Conservation (phyloP, 1,140 invertebrate genomes). For the Aphelinus atriplicis region DNA sequence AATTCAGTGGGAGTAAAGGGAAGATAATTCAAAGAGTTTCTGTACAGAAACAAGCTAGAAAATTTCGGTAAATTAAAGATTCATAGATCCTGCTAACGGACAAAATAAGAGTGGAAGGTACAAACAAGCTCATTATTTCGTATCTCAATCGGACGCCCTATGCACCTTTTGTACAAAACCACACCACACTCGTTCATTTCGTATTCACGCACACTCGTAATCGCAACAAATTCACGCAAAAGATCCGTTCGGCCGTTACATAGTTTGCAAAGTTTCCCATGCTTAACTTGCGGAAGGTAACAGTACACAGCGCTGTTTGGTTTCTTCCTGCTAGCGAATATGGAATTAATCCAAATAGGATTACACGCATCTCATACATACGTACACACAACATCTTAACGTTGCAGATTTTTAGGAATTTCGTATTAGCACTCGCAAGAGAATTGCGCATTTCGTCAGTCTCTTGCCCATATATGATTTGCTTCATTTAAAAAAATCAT, state of each 20-base stretch:
- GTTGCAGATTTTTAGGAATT: conserved; percentile 17
- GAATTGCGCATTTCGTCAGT: background rate
- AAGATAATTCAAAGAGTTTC: background rate
- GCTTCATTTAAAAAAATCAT: background rate
- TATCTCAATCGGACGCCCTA: conserved; percentile 10
- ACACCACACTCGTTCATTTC: conserved; percentile 13
- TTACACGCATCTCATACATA: conserved; percentile 1
- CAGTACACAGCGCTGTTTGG: background rate
- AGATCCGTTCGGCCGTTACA: conserved; percentile 9
- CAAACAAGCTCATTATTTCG: conserved; percentile 1
- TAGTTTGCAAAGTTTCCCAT: conserved; percentile 26
- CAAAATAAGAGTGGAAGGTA: conserved; percentile 9
- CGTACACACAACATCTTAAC: background rate
- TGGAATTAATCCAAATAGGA: conserved; percentile 3
- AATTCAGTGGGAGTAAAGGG: conserved; percentile 2
- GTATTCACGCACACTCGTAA: background rate
- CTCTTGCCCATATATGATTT: background rate
- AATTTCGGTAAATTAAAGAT: background rate
- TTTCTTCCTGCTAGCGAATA: background rate
- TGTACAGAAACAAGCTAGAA: background rate
- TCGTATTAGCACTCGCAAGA: conserved; percentile 13
- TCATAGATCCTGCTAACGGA: conserved; percentile 3
- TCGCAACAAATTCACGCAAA: background rate
- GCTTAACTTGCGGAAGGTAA: conserved; percentile 16
- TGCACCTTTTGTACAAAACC: conserved; percentile 17